Evolutionary conservation across 1,140 invertebrate species (phyloP).

Genomic region (Caenorhabditis remanei): DNA sequence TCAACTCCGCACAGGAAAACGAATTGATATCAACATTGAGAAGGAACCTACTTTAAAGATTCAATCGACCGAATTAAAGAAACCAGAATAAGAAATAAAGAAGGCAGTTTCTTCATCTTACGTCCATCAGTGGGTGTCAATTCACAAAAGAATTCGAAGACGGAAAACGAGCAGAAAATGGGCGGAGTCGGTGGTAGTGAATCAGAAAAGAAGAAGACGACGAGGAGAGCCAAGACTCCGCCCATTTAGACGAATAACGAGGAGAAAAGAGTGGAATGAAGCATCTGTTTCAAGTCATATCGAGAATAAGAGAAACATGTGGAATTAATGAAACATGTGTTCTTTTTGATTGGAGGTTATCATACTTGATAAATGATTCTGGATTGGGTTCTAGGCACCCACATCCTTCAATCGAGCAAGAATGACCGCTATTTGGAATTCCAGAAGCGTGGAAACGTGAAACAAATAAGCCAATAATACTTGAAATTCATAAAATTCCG

Average conservation of each 20-base stretch:
- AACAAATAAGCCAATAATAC: too few relatives aligned
- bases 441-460: too few relatives aligned
- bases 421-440: too few relatives aligned
- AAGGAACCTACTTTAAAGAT: constrained; percentile 1
- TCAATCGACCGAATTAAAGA: constrained; percentile 21
- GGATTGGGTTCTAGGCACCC: too few relatives aligned
- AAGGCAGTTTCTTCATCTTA: constrained; percentile 22
- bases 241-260: not conserved
- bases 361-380: constrained; percentile 13
- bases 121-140: constrained; percentile 16
- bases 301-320: not conserved
- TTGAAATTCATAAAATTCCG: too few relatives aligned
- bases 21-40: not conserved
- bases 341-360: not conserved
- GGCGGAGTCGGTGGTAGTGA: not conserved
- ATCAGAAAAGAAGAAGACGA: not conserved
- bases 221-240: not conserved
- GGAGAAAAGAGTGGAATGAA: not conserved
- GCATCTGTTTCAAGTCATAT: constrained; percentile 33
- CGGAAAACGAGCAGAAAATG: not conserved
- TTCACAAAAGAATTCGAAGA: not conserved
- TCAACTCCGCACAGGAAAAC: too few relatives aligned
- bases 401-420: too few relatives aligned
- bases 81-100: constrained; percentile 18
- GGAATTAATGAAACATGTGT: constrained; percentile 14